Percentiles rank a stretch among this genome's conserved stretches.
phyloP scores from a whole-genome alignment of 35 echinoderm and acorn worm genomes.

The Patiria miniata region DNA sequence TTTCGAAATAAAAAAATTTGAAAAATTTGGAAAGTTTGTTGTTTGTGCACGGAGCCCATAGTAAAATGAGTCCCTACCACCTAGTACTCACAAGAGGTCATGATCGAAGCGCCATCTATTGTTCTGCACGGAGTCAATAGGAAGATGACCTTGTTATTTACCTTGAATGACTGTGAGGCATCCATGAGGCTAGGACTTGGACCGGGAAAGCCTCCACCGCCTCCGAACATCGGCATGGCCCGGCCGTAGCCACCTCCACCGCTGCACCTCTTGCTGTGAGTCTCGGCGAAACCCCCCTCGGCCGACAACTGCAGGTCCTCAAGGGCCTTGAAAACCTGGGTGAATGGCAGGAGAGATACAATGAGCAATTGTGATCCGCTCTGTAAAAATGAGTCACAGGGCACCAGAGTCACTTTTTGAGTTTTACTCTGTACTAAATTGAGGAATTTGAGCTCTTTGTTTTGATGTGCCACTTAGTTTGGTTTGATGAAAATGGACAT shows the following conservation, averaged over 20 bases:
- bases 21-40: no score
- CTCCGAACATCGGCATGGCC: not conserved
- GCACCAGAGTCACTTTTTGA: not conserved
- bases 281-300: not conserved
- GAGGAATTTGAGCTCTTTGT: no score
- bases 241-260: not conserved
- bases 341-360: no score
- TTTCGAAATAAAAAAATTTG: no score
- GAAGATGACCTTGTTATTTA: not conserved
- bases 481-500: no score
- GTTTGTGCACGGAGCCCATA: no score
- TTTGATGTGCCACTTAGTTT: not conserved
- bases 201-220: no score
- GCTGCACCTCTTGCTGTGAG: not conserved
- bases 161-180: not conserved
- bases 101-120: no score
- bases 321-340: conserved; percentile 6
- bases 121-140: not conserved
- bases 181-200: not conserved
- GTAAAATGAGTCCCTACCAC: no score
- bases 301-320: not conserved
- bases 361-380: no score
- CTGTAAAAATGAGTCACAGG: not conserved
- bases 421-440: no score
- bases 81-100: no score